These are phyloP conservation scores for Campoletis raptor DNA, from an alignment of 2,888 invertebrate species.

Conservation along the genomic window DNA sequence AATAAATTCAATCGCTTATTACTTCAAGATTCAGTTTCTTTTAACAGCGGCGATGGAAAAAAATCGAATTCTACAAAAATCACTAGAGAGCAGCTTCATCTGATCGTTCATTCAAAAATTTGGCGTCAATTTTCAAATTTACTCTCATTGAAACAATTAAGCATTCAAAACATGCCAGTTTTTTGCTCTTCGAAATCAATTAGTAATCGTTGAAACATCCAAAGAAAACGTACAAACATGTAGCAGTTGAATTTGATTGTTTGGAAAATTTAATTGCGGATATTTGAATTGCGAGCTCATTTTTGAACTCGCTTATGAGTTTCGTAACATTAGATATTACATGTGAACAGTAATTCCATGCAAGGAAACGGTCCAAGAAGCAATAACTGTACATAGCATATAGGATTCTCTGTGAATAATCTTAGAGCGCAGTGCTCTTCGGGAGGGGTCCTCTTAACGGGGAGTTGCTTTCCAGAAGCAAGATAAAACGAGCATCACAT, in stretches of 20 bases:
- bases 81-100: background rate
- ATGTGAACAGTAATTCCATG: background rate
- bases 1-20: background rate
- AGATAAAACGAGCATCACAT: conserved; percentile 55
- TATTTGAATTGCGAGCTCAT: background rate
- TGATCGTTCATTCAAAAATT: background rate
- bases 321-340: background rate
- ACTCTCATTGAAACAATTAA: background rate
- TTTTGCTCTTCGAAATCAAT: background rate
- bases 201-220: background rate
- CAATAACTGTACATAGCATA: conserved; percentile 11
- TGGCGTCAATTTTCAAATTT: background rate
- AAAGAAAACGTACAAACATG: background rate
- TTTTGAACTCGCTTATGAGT: background rate
- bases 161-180: background rate
- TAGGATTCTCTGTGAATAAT: conserved; percentile 30
- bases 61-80: background rate
- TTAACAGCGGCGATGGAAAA: background rate
- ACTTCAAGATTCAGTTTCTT: background rate
- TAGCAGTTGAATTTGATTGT: background rate
- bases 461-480: conserved; percentile 50
- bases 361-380: background rate
- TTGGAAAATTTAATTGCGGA: background rate
- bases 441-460: conserved; percentile 24
- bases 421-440: conserved; percentile 26